Base-by-base conservation (phyloP, 2,113 vertebrate genomes). In the Dolichallabes microphthalmus region DNA sequence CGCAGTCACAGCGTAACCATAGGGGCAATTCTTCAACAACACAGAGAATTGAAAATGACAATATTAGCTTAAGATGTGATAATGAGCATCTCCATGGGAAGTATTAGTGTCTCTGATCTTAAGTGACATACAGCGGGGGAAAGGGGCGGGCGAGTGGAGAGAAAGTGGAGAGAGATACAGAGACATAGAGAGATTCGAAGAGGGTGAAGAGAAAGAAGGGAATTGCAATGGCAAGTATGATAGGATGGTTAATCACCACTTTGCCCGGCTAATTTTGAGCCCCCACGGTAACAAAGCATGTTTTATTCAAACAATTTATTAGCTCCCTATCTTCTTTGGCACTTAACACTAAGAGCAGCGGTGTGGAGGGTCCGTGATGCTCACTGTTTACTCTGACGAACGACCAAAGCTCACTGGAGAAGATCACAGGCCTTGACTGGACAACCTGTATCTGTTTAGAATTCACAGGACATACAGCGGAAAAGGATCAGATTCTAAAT, bases 211-310 rank as follows among this genome's bases (percentile, higher is more conserved):
- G 87, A 89, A 91, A 85, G 91, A 90, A 88, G 94, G 92, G 93
- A 92, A 94, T 94, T 94, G 92, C 90, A 90, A 91, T 90, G 89
- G 93, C 89, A 90, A 90, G 91, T 93, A 92, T 95, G 94, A 94
- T 93, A 90, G 93, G 92, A 93, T 80, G 92, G 93, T 93, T 95
- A 95, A 95, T 95, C 94, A 94, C 93, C 94, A 93, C 94, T 94
- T 94, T 95, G 93, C 92, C 93, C 92, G 83, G 90, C 93, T 95
- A 95, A 95, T 95, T 93, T 90, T 88, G 88, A 92, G 91, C 94
- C 94, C 94, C 94, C 88, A 89, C 93, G 93, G 94, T 93, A 94
- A 94, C 94, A 94, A 93, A 94, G 87, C 94, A 95, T 95, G 94
- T 95, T 94, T 95, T 95, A 95, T 95, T 95, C 94, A 95, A 79